Evolutionary conservation across 2,113 vertebrate species (phyloP), one percentile per base, ranked within the genome.

Genomic region (Pholis gunnellus): DNA sequence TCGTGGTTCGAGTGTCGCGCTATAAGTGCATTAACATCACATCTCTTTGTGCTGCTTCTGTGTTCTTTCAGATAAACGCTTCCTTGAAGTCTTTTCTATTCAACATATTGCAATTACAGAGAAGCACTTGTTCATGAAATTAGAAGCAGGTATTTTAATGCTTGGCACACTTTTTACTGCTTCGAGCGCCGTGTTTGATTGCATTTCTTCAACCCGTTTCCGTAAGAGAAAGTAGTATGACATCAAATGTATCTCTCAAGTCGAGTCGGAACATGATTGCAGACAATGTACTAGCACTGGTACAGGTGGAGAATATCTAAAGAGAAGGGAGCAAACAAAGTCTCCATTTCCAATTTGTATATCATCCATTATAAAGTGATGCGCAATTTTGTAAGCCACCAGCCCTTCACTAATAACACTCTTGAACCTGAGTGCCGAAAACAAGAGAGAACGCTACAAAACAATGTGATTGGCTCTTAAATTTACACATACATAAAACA

Each of bases 291-390:
- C 18, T 9, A 36, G 57, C 14, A 48, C 1, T 54, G 57, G n/a
- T 59, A 20, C 50, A 79, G 79, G 11, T 59, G 38, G n/a, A 52
- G 9, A 73, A 52, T 61, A 75, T 68, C 46, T 61, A 64, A 60
- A 78, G 29, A 72, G 50, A 64, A 61, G 59, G 25, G 13, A 79
- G 57, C 38, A 69, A 77, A 71, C 48, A 69, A 11, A 60, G 52
- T 61, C 60, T 56, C 56, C 69, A 59, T 80, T 75, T 67, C 59
- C 48, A n/a, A 82, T 85, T 69, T 76, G 67, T 75, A 87, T 38
- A 71, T 29, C 57, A 69, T 67, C 59, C 68, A 87, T 88, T 78
- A 82, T 70, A 86, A 92, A 82, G 69, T 81, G 73, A 84, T 90
- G 68, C 80, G 76, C 20, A 5, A 27, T 54, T 71, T 46, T 68